Conservation (phyloP, 2,113 vertebrate species). For the Colaptes auratus region DNA sequence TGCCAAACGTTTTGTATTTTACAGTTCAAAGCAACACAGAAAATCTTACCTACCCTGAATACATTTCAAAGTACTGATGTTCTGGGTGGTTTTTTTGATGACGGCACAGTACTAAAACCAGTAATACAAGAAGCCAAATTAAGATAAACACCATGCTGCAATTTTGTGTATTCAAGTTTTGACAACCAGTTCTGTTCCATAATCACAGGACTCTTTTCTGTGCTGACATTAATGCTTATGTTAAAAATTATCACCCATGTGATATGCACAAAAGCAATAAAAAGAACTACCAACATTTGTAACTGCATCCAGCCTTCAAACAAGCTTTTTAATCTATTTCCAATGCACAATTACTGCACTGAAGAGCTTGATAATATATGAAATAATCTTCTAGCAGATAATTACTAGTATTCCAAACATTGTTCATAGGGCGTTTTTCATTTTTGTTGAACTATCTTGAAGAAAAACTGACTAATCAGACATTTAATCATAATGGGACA, state of each 20-base stretch:
- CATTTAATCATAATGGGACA: background rate
- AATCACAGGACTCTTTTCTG: background rate
- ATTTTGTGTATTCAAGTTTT: background rate
- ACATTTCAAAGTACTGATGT: background rate
- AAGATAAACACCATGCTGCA: background rate
- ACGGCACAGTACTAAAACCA: background rate
- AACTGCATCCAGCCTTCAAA: conserved; percentile 14
- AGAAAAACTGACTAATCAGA: background rate
- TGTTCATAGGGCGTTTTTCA: background rate
- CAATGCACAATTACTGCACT: background rate
- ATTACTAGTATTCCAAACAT: background rate
- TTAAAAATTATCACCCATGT: rapidly evolving
- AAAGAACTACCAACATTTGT: background rate
- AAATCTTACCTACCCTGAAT: background rate
- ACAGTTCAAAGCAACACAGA: background rate
- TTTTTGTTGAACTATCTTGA: background rate
- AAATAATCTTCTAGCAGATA: background rate
- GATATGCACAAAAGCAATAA: background rate
- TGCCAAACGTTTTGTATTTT: background rate
- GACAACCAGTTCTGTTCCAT: background rate
- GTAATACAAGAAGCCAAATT: background rate
- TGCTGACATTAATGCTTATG: background rate
- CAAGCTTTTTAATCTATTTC: background rate
- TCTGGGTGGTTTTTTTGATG: background rate
- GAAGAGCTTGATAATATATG: background rate